Conservation (phyloP, 2,888 invertebrate genomes). For the Ochropacha duplaris region DNA sequence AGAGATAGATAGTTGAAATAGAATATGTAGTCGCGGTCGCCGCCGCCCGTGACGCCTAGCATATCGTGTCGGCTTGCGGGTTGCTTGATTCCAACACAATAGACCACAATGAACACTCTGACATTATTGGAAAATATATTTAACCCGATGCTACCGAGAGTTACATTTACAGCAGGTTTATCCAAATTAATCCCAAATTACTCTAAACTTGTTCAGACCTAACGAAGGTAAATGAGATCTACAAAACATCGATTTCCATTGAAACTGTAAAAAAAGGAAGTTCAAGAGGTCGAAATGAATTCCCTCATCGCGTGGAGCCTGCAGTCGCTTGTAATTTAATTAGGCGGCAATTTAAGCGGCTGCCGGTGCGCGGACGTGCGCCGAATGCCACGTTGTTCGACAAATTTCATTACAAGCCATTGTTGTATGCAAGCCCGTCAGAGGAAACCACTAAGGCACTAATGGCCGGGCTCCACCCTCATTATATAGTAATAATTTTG, state of each 20-base stretch:
- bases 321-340: constrained; percentile 70
- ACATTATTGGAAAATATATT: constrained; percentile 27
- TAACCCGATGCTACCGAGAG: constrained; percentile 7
- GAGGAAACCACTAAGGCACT: constrained; percentile 27
- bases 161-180: constrained; percentile 7
- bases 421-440: constrained; percentile 50
- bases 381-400: constrained; percentile 59
- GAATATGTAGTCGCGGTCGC: constrained; percentile 1
- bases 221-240: constrained; percentile 5
- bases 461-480: constrained; percentile 26
- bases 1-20: constrained; percentile 5
- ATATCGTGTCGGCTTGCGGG: constrained; percentile 5
- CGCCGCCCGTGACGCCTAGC: background rate
- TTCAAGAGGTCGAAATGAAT: constrained; percentile 51
- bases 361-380: constrained; percentile 65
- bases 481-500: constrained; percentile 22
- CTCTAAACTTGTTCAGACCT: too few relatives aligned
- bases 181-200: too few relatives aligned
- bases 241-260: constrained; percentile 5
- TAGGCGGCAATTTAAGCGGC: constrained; percentile 68
- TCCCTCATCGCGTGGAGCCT: constrained; percentile 42
- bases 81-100: constrained; percentile 31
- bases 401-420: constrained; percentile 67
- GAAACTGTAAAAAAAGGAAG: constrained; percentile 21
- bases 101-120: constrained; percentile 20